phyloP scores from a whole-genome alignment of 2,797 vertebrate genomes.

The Meriones psammophilus region DNA sequence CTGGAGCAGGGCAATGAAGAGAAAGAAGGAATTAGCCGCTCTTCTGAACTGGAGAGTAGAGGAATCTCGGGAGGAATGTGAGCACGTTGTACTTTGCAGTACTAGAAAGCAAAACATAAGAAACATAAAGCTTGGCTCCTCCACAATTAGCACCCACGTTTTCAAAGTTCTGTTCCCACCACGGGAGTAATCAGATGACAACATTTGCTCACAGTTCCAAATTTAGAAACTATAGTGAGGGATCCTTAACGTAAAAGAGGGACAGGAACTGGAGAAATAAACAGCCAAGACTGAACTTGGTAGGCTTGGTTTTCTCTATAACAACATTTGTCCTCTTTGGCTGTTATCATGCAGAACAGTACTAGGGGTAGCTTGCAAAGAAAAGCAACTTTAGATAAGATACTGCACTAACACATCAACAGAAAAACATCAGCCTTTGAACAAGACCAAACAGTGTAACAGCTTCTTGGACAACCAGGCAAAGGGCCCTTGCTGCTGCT shows the following conservation, averaged over 20 bases:
- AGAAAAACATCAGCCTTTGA: neutral
- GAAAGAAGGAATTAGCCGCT: conserved; percentile 99
- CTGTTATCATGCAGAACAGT: neutral
- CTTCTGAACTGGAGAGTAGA: conserved; percentile 99
- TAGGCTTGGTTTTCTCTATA: neutral
- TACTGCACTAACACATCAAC: neutral
- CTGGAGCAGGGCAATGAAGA: conserved; percentile 99
- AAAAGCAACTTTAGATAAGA: conserved; percentile 22
- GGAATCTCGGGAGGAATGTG: conserved; percentile 98
- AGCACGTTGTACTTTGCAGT: conserved; percentile 99
- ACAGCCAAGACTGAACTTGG: neutral
- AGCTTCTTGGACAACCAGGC: neutral
- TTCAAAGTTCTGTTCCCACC: conserved; percentile 40
- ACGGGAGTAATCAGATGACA: neutral
- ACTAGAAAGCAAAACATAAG: conserved; percentile 89
- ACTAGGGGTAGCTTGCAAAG: neutral
- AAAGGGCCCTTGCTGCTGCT: neutral
- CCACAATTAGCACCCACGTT: neutral
- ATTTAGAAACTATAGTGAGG: neutral
- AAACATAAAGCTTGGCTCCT: conserved; percentile 25
- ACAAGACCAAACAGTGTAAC: neutral
- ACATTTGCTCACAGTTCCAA: neutral
- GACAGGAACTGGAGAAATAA: neutral
- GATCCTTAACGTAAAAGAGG: neutral
- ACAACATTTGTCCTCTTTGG: neutral